Evolutionary conservation across 2,797 vertebrate species (phyloP).

Genomic region (Emys orbicularis): DNA sequence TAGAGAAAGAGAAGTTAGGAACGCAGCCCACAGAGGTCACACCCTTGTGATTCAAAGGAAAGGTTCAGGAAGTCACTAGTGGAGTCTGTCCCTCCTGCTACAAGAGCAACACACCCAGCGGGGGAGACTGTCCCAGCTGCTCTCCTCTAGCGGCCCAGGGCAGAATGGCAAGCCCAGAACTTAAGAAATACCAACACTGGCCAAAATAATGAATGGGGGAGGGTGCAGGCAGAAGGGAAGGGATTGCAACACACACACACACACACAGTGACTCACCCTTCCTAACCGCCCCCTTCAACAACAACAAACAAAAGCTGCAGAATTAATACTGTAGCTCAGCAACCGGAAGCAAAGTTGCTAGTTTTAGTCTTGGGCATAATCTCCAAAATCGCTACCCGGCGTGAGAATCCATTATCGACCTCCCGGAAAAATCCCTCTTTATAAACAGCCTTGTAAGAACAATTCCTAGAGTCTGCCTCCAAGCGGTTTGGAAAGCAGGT

Average conservation of each 20-base stretch:
- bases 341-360: not conserved
- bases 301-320: not conserved
- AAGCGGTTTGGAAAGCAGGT: not conserved
- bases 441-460: not conserved
- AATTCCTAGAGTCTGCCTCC: not conserved
- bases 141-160: not conserved
- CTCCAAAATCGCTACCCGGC: not conserved
- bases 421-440: not conserved
- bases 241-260: not conserved
- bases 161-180: not conserved
- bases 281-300: not conserved
- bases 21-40: not conserved
- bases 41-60: not conserved
- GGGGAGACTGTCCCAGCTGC: not conserved
- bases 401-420: not conserved
- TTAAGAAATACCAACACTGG: not conserved
- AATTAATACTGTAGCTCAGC: not conserved
- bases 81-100: not conserved
- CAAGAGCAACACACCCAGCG: not conserved
- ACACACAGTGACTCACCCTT: not conserved
- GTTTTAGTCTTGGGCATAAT: not conserved
- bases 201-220: not conserved
- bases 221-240: not conserved
- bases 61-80: not conserved
- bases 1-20: not conserved